These are phyloP conservation scores for Watsonalla cultraria DNA, from an alignment of 2,888 invertebrate genomes.

Conservation along the genomic window DNA sequence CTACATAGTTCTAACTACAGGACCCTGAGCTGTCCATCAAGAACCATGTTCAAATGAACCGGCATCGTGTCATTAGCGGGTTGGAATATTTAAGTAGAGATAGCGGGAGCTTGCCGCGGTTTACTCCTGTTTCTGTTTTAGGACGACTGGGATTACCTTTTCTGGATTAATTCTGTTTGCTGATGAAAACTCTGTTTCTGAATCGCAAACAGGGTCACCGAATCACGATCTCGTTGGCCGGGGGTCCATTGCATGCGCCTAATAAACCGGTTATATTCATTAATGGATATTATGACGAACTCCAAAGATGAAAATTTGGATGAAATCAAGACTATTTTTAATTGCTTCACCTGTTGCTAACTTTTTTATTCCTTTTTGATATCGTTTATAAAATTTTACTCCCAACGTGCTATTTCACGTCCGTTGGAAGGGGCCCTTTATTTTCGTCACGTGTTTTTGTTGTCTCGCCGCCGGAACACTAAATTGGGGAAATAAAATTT, in stretches of 20 bases:
- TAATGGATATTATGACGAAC: background rate
- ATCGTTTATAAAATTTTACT: too few species aligned
- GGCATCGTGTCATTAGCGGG: conserved; percentile 69
- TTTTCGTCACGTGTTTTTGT: background rate
- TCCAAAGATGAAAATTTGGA: too few species aligned
- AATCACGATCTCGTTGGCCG: background rate
- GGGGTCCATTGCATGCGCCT: too few species aligned
- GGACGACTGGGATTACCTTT: conserved; percentile 61
- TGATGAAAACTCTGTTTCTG: conserved; percentile 47
- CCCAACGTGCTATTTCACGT: too few species aligned
- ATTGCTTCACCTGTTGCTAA: too few species aligned
- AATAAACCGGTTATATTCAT: background rate
- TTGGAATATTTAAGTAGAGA: conserved; percentile 70
- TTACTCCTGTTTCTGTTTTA: conserved; percentile 52
- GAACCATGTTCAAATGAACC: conserved; percentile 55
- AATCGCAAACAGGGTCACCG: background rate
- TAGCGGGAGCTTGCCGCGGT: conserved; percentile 54
- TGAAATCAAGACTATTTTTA: too few species aligned
- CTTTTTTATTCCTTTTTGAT: too few species aligned
- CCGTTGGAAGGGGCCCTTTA: background rate
- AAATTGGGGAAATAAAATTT: background rate
- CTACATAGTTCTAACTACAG: conserved; percentile 26
- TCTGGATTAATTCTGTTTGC: conserved; percentile 63
- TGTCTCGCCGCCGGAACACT: too few species aligned
- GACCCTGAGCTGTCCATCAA: conserved; percentile 33